Percentiles rank a stretch among this genome's conserved stretches.
These are phyloP conservation scores for Drosophila mayri DNA, from an alignment of 1,140 invertebrate genomes.

Conservation along the genomic window DNA sequence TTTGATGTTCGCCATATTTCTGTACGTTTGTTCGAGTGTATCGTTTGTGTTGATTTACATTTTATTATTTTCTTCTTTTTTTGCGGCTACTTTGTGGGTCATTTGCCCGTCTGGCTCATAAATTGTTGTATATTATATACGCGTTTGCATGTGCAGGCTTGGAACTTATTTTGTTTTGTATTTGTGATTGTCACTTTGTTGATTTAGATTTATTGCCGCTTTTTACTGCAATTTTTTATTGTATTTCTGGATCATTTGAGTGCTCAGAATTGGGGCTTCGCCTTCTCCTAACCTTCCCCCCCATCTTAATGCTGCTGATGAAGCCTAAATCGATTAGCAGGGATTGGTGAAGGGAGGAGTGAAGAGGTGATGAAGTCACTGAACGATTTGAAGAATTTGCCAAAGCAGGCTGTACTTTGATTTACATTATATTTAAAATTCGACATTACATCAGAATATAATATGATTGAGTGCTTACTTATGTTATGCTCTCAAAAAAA, in stretches of 20 bases:
- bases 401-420: too few species aligned
- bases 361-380: slow-evolving; percentile 14
- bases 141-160: slow-evolving; percentile 10
- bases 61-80: slow-evolving; percentile 1
- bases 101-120: slow-evolving; percentile 69
- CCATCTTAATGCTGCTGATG: slow-evolving; percentile 8
- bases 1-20: slow-evolving; percentile 68
- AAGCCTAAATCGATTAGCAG: slow-evolving; percentile 34
- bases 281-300: background rate
- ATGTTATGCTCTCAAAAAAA: background rate
- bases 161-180: slow-evolving; percentile 46
- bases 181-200: slow-evolving; percentile 67
- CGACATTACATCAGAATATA: too few species aligned
- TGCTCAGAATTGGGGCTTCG: slow-evolving; percentile 9
- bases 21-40: slow-evolving; percentile 44
- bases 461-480: too few species aligned
- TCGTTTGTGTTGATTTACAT: slow-evolving; percentile 6
- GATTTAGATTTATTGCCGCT: slow-evolving; percentile 75
- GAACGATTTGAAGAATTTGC: slow-evolving; percentile 8
- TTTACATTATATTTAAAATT: background rate
- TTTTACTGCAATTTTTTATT: slow-evolving; percentile 73
- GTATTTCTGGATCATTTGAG: slow-evolving; percentile 53
- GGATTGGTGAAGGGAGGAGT: slow-evolving; percentile 6
- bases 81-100: slow-evolving; percentile 65
- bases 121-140: slow-evolving; percentile 19